Percentiles rank a stretch among this genome's conserved stretches.
These are phyloP conservation scores for Ectemnius continuus DNA, from an alignment of 2,888 invertebrate genomes.

Conservation along the genomic window DNA sequence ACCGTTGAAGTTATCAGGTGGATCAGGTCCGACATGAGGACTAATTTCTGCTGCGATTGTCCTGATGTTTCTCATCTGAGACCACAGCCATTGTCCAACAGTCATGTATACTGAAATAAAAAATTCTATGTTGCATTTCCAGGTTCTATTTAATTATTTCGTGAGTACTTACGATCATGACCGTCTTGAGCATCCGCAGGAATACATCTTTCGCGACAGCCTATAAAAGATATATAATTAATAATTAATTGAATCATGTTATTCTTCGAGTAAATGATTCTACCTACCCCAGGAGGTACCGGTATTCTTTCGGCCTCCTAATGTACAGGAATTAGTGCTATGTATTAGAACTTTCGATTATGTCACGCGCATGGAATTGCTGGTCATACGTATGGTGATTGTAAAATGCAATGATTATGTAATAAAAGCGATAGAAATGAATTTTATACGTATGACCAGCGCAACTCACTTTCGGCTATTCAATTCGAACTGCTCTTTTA, in stretches of 20 bases:
- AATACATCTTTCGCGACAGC: conserved; percentile 38
- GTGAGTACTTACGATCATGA: conserved; percentile 40
- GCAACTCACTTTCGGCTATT: conserved; percentile 62
- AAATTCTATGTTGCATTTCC: background rate
- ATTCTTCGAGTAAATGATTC: background rate
- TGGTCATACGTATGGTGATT: conserved; percentile 52
- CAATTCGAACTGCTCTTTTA: conserved; percentile 48
- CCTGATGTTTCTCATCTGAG: conserved; percentile 15
- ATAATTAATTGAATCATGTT: background rate
- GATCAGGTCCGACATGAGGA: conserved; percentile 16
- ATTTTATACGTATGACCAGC: conserved; percentile 48
- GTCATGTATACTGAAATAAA: conserved; percentile 27
- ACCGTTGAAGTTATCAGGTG: conserved; percentile 45
- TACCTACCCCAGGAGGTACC: conserved; percentile 63
- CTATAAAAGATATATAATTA: conserved; percentile 24
- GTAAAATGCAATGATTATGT: conserved; percentile 11
- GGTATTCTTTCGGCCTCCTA: conserved; percentile 63
- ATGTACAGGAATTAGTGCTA: conserved; percentile 60
- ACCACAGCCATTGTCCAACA: conserved; percentile 12
- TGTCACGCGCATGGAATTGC: conserved; percentile 29
- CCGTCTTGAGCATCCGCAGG: conserved; percentile 55
- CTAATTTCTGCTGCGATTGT: conserved; percentile 26
- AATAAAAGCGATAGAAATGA: conserved; percentile 5
- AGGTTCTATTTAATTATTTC: background rate
- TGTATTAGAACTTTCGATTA: conserved; percentile 62